These are phyloP conservation scores for Machimus rusticus DNA, from an alignment of 2,888 invertebrate genomes.

Conservation along the genomic window DNA sequence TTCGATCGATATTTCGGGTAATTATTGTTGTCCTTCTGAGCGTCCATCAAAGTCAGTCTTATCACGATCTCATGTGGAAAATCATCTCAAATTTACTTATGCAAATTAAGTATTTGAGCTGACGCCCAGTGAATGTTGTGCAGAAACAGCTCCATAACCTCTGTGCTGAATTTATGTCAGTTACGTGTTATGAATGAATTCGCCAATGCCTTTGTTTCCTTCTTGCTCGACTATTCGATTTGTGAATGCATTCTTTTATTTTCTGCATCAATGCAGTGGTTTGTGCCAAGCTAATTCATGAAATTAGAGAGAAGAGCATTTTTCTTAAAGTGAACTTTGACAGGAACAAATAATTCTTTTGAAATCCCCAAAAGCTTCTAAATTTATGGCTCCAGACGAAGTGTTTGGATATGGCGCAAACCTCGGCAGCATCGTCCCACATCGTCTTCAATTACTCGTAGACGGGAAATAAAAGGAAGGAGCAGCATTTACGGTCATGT, in stretches of 20 bases:
- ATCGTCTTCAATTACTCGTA: constrained; percentile 13
- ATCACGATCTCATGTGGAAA: background rate
- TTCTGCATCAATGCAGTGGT: background rate
- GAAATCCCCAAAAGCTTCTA: constrained; percentile 23
- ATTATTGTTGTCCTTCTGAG: background rate
- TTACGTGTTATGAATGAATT: background rate
- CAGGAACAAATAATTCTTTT: constrained; percentile 9
- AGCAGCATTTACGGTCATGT: constrained; percentile 10
- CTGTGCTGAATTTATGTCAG: background rate
- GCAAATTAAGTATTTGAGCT: background rate
- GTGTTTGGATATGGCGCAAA: background rate
- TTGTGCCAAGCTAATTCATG: background rate
- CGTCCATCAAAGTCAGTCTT: background rate
- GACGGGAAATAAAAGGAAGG: background rate
- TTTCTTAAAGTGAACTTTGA: background rate
- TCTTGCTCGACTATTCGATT: background rate
- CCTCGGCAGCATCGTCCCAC: background rate
- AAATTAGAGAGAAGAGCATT: background rate
- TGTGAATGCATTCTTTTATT: background rate
- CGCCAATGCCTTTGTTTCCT: background rate
- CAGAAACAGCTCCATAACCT: background rate
- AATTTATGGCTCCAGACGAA: constrained; percentile 17
- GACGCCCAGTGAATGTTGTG: background rate
- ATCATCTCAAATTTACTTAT: background rate
- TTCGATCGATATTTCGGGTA: background rate